Conservation (phyloP, 2,888 invertebrate genomes). For the Creontiades dilutus region DNA sequence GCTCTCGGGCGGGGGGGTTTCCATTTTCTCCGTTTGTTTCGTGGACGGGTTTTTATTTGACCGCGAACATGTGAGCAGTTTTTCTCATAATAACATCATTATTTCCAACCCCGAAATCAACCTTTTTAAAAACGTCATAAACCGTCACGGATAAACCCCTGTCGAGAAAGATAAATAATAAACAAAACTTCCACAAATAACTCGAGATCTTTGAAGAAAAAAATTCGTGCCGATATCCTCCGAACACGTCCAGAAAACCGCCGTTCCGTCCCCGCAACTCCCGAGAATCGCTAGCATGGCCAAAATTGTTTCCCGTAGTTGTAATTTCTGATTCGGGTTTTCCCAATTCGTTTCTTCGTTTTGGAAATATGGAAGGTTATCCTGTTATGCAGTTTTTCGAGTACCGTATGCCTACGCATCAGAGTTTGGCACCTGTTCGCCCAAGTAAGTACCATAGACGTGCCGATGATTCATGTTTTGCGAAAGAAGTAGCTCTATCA, state of each 20-base stretch:
- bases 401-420: conserved; percentile 81
- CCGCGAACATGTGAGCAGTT: neutral
- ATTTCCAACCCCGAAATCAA: neutral
- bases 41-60: conserved; percentile 1
- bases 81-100: neutral
- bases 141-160: neutral
- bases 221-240: neutral
- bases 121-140: neutral
- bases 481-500: too few relatives aligned
- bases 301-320: neutral
- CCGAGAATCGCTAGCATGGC: neutral
- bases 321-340: conserved; percentile 11
- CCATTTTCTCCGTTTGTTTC: conserved; percentile 14
- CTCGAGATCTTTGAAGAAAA: neutral
- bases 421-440: conserved; percentile 73
- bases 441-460: conserved; percentile 63
- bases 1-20: conserved; percentile 52
- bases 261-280: neutral
- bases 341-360: neutral
- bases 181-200: neutral
- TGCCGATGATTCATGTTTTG: too few relatives aligned
- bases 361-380: conserved; percentile 82
- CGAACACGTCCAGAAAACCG: neutral
- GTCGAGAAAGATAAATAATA: neutral
- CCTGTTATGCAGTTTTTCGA: conserved; percentile 85